Conservation (phyloP, 2,113 vertebrate genomes). For the Herpetotheres cachinnans region DNA sequence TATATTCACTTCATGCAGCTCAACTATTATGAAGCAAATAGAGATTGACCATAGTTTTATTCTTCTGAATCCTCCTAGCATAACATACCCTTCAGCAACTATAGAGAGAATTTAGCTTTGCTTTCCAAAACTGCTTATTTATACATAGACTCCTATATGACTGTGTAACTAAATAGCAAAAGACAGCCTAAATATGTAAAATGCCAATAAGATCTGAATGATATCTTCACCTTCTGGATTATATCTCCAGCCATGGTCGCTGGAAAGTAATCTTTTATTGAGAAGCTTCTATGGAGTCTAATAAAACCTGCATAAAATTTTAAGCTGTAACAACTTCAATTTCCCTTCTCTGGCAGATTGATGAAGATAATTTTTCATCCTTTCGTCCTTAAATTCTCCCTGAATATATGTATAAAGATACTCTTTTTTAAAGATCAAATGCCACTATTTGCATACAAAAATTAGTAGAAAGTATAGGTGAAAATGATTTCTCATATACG, state of each 20-base stretch:
- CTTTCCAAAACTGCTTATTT: neutral
- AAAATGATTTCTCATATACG: neutral
- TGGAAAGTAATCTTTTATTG: constrained; percentile 29
- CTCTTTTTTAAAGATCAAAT: neutral
- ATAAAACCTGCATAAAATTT: constrained; percentile 56
- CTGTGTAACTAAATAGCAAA: neutral
- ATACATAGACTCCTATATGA: neutral
- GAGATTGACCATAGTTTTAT: neutral
- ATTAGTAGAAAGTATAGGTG: neutral
- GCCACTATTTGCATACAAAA: neutral
- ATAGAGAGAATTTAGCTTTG: neutral
- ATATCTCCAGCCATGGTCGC: neutral
- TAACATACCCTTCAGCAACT: neutral
- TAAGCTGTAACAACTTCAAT: constrained; percentile 20
- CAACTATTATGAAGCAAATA: neutral
- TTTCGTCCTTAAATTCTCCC: neutral
- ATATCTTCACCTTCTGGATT: neutral
- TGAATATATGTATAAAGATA: neutral
- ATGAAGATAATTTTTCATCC: constrained; percentile 8
- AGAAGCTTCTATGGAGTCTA: neutral
- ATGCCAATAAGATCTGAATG: neutral
- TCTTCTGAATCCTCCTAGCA: neutral
- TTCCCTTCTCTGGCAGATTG: neutral
- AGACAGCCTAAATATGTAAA: constrained; percentile 2
- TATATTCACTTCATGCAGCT: neutral